Conservation (phyloP, 2,113 vertebrate species). For the Typhlomys cinereus region DNA sequence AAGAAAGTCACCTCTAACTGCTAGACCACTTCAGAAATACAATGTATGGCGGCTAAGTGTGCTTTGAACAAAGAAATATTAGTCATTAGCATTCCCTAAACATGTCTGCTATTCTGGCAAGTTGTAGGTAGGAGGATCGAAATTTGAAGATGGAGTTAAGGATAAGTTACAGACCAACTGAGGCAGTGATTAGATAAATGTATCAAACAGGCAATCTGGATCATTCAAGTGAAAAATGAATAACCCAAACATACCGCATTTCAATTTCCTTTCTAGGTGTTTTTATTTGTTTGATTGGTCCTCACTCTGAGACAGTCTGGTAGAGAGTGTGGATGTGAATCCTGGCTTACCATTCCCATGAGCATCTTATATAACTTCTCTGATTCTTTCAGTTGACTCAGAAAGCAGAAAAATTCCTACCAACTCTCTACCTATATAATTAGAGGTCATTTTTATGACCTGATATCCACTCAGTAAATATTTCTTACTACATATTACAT, state of each 20-base stretch:
- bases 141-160: neutral
- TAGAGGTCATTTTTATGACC: neutral
- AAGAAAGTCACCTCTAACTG: neutral
- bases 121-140: neutral
- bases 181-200: neutral
- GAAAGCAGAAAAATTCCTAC: conserved; percentile 14
- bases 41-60: neutral
- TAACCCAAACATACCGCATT: neutral
- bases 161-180: neutral
- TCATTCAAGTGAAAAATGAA: neutral
- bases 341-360: neutral
- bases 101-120: neutral
- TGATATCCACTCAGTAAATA: neutral
- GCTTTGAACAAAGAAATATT: neutral
- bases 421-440: neutral
- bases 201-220: conserved; percentile 5
- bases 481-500: neutral
- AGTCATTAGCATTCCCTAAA: neutral
- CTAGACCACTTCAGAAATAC: conserved; percentile 31
- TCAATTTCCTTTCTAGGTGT: neutral
- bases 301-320: neutral
- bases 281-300: neutral
- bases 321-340: conserved; percentile 25
- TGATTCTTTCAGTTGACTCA: conserved; percentile 44
- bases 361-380: conserved; percentile 65